phyloP scores from a whole-genome alignment of 2,113 vertebrate genomes.

The Brachirus orientalis region DNA sequence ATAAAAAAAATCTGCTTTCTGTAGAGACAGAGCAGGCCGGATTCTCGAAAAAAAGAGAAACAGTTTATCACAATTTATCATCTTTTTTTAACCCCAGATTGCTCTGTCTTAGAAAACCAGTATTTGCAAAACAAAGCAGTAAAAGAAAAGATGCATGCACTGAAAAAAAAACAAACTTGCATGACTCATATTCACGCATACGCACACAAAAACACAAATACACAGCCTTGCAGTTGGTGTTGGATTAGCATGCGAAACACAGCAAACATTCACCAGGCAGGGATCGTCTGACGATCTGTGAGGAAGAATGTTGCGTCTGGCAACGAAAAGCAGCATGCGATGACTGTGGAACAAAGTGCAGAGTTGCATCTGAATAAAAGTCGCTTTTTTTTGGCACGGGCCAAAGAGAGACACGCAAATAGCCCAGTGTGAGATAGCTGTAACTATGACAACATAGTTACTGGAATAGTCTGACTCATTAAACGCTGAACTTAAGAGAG shows the following conservation, averaged over 20 bases:
- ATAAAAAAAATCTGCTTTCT: conserved; percentile 46
- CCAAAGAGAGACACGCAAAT: conserved; percentile 39
- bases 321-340: conserved; percentile 58
- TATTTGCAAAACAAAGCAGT: conserved; percentile 20
- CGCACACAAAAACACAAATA: conserved; percentile 27
- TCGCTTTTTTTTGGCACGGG: conserved; percentile 21
- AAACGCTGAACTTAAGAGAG: conserved; percentile 54
- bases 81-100: conserved; percentile 30
- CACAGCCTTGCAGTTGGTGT: conserved; percentile 17
- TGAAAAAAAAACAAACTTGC: conserved; percentile 10
- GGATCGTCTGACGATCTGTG: conserved; percentile 20
- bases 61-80: neutral
- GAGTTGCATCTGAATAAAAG: conserved; percentile 43
- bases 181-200: conserved; percentile 26
- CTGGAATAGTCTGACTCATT: conserved; percentile 38
- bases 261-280: conserved; percentile 33
- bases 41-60: neutral
- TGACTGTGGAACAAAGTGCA: conserved; percentile 50
- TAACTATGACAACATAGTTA: conserved; percentile 72
- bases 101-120: conserved; percentile 31
- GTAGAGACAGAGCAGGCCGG: conserved; percentile 58
- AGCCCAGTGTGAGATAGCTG: conserved; percentile 38
- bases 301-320: conserved; percentile 36
- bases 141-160: conserved; percentile 31
- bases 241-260: conserved; percentile 60